phyloP scores from a whole-genome alignment of 1,140 invertebrate genomes.

The Magallana ariakensis region DNA sequence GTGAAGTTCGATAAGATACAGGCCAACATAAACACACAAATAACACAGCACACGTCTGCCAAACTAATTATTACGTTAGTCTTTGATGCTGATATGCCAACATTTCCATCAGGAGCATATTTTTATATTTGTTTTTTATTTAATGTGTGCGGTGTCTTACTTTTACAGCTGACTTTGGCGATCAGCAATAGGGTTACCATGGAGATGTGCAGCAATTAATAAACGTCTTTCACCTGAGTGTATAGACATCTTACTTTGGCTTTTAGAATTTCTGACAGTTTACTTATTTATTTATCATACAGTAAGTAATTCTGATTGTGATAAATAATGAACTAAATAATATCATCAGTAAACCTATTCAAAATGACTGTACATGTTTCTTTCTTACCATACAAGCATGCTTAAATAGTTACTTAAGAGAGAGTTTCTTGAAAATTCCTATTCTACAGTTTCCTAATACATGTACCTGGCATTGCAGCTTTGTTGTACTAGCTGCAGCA shows the following conservation, averaged over 20 bases:
- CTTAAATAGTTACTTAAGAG: no score
- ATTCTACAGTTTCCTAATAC: no score
- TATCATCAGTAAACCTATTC: no score
- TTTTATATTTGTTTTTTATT: constrained; percentile 26
- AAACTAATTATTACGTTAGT: constrained; percentile 16
- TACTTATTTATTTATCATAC: no score
- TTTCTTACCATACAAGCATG: no score
- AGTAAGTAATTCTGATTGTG: no score
- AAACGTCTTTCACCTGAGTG: neutral
- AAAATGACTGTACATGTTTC: no score
- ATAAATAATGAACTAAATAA: no score
- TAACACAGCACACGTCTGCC: constrained; percentile 8
- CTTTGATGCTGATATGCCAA: neutral
- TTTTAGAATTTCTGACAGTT: no score
- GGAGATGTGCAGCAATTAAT: neutral
- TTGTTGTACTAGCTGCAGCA: no score
- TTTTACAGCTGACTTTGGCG: constrained; percentile 18
- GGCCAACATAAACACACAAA: constrained; percentile 33
- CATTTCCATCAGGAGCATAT: constrained; percentile 18
- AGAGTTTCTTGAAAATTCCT: no score
- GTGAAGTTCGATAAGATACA: neutral
- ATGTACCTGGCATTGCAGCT: no score
- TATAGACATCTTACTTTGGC: neutral
- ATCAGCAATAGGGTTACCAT: constrained; percentile 4
- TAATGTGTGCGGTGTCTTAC: neutral